Conservation (phyloP, 2,797 vertebrate genomes). For the Dromococcyx pavoninus region DNA sequence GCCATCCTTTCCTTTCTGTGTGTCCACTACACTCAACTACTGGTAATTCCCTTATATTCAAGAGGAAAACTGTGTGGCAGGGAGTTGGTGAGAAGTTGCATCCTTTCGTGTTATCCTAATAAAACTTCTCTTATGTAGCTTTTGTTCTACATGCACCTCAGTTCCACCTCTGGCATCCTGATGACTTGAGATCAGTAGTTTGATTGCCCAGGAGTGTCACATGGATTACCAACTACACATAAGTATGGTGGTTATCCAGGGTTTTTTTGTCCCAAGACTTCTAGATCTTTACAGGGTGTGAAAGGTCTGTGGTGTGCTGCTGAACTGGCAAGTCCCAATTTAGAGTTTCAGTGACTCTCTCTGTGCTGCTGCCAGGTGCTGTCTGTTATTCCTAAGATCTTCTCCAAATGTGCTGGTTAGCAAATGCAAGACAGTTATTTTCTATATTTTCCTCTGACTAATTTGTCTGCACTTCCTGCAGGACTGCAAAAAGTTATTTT, state of each 20-base stretch:
- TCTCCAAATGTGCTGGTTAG: neutral
- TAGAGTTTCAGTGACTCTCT: neutral
- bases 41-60: neutral
- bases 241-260: neutral
- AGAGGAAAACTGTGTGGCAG: neutral
- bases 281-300: neutral
- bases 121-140: neutral
- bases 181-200: neutral
- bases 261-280: neutral
- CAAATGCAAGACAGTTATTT: neutral
- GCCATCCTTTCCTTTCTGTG: neutral
- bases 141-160: neutral
- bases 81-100: neutral
- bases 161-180: neutral
- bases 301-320: neutral
- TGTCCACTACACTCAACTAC: neutral
- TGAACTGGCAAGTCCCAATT: neutral
- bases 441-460: neutral
- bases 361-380: neutral
- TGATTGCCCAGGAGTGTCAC: neutral
- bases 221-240: neutral
- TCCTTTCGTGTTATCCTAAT: neutral
- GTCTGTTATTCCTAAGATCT: neutral
- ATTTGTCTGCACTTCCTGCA: neutral
- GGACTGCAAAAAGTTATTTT: neutral